Conservation (phyloP, 2,888 invertebrate genomes). For the Cheilosia vernalis region DNA sequence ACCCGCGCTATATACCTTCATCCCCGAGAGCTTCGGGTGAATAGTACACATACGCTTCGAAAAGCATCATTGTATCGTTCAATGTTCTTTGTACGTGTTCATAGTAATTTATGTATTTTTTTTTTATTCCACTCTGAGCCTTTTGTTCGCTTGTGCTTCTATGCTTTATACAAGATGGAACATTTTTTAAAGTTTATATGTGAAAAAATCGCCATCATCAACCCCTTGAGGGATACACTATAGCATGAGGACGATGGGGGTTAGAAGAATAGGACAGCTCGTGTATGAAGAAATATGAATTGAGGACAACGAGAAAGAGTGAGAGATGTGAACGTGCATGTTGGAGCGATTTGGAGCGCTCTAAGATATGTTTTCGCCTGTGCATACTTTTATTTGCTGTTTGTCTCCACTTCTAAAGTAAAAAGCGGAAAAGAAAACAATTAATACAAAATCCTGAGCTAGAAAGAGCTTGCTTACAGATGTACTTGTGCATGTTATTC, state of each 20-base stretch:
- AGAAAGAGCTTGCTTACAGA: background rate
- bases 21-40: background rate
- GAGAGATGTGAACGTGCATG: conserved; percentile 8
- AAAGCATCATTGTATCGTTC: conserved; percentile 39
- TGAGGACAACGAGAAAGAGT: conserved; percentile 30
- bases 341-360: conserved; percentile 23
- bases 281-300: conserved; percentile 52
- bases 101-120: conserved; percentile 26
- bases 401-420: conserved; percentile 5
- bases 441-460: background rate
- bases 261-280: conserved; percentile 27
- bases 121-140: conserved; percentile 7
- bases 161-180: conserved; percentile 23
- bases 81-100: conserved; percentile 20
- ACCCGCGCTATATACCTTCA: conserved; percentile 1
- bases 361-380: background rate
- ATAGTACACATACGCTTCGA: conserved; percentile 34
- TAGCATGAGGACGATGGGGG: background rate
- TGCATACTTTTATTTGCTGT: background rate
- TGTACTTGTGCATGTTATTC: background rate
- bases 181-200: conserved; percentile 19
- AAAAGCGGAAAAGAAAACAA: no score
- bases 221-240: conserved; percentile 35
- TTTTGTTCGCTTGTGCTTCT: conserved; percentile 33
- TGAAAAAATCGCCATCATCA: conserved; percentile 41